Percentiles rank a stretch among this genome's conserved stretches.
Evolutionary conservation across 2,797 vertebrate species (phyloP).

Genomic region (Morus bassanus): DNA sequence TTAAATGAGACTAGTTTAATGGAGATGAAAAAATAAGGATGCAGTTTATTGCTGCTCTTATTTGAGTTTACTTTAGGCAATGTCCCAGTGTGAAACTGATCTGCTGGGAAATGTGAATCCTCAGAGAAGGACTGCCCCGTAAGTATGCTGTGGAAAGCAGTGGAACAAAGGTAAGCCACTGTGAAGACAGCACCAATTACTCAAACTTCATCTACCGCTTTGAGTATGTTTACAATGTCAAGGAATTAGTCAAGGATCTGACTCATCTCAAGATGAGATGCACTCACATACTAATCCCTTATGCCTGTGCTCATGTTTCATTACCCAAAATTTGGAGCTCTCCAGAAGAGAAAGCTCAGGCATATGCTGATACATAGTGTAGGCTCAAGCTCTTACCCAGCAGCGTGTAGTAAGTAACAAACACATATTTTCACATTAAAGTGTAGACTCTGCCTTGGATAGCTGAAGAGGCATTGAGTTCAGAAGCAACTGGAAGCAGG

Average conservation of each 20-base stretch:
- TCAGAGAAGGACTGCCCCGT: neutral
- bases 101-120: neutral
- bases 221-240: neutral
- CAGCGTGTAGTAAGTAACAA: neutral
- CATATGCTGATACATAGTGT: accelerated
- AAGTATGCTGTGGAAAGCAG: neutral
- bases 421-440: neutral
- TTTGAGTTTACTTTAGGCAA: neutral
- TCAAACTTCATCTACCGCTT: neutral
- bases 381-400: neutral
- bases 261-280: neutral
- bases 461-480: neutral
- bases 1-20: neutral
- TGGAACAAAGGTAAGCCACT: neutral
- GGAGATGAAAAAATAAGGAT: neutral
- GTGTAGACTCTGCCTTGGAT: neutral
- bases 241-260: neutral
- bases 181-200: neutral
- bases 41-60: neutral
- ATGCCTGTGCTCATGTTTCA: neutral
- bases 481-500: neutral
- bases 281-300: neutral
- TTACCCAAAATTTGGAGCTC: neutral
- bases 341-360: neutral
- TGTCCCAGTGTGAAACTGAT: neutral